Conservation (phyloP, 2,888 invertebrate species). For the Sacculina carcini region DNA sequence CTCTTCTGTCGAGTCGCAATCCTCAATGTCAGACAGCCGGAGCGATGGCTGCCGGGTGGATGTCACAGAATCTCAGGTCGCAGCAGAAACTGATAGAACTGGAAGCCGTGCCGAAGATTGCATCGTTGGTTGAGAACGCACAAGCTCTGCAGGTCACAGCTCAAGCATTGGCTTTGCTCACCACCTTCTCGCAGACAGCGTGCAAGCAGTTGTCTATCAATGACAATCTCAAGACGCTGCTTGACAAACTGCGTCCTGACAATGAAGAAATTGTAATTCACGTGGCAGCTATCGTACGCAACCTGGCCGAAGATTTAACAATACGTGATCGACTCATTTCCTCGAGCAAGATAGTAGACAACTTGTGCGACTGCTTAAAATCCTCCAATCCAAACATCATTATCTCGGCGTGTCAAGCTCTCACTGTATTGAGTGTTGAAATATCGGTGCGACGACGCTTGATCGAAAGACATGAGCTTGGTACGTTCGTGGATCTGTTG, state of each 20-base stretch:
- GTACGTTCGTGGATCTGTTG: no score
- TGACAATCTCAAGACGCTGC: neutral
- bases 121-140: neutral
- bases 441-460: no score
- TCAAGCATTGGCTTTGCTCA: neutral
- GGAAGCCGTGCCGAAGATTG: neutral
- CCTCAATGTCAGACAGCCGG: neutral
- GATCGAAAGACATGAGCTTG: no score
- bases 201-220: neutral
- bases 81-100: neutral
- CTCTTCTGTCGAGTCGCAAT: neutral
- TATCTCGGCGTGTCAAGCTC: no score
- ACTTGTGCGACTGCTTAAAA: no score
- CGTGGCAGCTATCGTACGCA: neutral
- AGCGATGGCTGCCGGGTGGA: neutral
- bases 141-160: neutral
- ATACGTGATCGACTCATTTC: no score
- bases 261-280: neutral
- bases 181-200: neutral
- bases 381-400: no score
- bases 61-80: neutral
- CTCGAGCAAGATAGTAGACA: no score
- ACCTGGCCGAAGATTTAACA: neutral
- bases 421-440: no score
- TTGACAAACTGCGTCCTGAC: neutral